Evolutionary conservation across 2,888 invertebrate species (phyloP).

Genomic region (Caenorhabditis imperialis): DNA sequence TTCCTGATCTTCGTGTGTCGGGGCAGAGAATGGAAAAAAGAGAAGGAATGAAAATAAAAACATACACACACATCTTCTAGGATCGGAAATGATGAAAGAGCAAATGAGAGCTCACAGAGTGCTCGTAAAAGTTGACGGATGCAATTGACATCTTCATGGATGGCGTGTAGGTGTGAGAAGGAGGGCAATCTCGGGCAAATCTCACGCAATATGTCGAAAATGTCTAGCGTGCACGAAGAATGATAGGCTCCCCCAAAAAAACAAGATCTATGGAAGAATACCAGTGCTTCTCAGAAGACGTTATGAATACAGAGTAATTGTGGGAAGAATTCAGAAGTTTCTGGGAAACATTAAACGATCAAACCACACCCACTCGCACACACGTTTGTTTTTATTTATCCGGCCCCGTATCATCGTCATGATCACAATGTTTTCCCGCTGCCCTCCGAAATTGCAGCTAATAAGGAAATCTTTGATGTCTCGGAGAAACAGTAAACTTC

Average conservation of each 20-base stretch:
- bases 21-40: constrained; percentile 15
- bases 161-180: constrained; percentile 41
- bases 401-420: too few species aligned
- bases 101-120: not conserved
- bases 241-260: too few species aligned
- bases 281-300: too few species aligned
- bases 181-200: constrained; percentile 21
- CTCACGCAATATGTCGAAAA: too few species aligned
- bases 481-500: not conserved
- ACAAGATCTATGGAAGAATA: too few species aligned
- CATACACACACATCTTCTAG: not conserved
- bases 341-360: too few species aligned
- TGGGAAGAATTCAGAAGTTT: too few species aligned
- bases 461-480: constrained; percentile 28
- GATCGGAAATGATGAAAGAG: constrained; percentile 12
- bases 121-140: constrained; percentile 31
- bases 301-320: too few species aligned
- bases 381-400: too few species aligned
- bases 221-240: constrained; percentile 19
- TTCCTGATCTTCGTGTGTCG: constrained; percentile 21
- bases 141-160: constrained; percentile 34
- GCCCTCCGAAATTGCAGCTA: constrained; percentile 26
- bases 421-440: too few species aligned
- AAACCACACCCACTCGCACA: too few species aligned
- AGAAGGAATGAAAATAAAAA: constrained; percentile 12